Conservation (phyloP, 1,140 invertebrate genomes). For the Apis dorsata region DNA sequence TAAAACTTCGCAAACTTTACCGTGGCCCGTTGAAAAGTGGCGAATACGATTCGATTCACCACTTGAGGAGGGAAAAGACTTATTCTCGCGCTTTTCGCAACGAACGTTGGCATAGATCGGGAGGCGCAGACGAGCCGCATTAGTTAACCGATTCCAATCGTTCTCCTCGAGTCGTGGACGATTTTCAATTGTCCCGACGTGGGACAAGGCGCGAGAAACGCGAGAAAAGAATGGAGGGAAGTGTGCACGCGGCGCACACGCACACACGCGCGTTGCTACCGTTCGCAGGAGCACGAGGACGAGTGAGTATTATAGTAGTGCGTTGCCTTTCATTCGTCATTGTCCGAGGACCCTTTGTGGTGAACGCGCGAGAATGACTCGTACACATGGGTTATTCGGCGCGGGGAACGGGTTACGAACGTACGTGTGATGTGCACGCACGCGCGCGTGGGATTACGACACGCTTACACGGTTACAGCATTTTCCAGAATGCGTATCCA, state of each 20-base stretch:
- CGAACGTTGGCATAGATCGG: background rate
- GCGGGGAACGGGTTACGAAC: conserved; percentile 7
- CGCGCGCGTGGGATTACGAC: conserved; percentile 11
- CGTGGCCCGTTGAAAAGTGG: background rate
- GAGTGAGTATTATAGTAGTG: conserved; percentile 55
- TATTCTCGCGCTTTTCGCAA: background rate
- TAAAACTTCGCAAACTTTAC: background rate
- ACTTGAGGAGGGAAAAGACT: too few relatives aligned
- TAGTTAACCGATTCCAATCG: conserved; percentile 19
- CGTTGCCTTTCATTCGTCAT: conserved; percentile 63
- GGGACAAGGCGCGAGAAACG: conserved; percentile 15
- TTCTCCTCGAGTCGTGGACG: background rate
- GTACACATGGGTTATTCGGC: conserved; percentile 46
- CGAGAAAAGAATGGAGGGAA: conserved; percentile 45
- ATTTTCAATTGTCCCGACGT: conserved; percentile 24
- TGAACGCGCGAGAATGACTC: conserved; percentile 45
- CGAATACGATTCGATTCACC: background rate
- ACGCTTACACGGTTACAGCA: background rate
- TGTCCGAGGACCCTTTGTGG: conserved; percentile 59
- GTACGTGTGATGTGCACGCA: conserved; percentile 11
- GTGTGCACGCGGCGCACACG: background rate
- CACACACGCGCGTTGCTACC: conserved; percentile 20
- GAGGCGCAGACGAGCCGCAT: background rate
- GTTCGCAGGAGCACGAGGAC: conserved; percentile 34
- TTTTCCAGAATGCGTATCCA: background rate